phyloP scores from a whole-genome alignment of 2,888 invertebrate species.

The Lithophane ornitopus region DNA sequence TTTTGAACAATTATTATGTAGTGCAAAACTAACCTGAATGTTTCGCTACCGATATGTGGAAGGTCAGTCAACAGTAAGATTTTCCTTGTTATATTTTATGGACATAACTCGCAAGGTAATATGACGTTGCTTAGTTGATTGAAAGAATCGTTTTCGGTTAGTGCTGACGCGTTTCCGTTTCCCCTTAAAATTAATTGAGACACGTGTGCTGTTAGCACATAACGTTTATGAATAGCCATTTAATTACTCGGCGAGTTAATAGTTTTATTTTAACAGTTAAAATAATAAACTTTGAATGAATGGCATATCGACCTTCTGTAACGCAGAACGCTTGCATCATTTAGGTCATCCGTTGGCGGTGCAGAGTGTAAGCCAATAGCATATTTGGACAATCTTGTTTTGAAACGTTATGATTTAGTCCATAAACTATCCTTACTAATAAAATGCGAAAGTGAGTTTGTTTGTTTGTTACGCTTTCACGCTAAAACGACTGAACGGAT shows the following conservation, averaged over 20 bases:
- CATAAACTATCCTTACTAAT: constrained; percentile 55
- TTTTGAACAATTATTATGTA: constrained; percentile 14
- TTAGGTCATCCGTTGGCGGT: constrained; percentile 64
- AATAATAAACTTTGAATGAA: constrained; percentile 62
- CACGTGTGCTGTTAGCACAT: constrained; percentile 36
- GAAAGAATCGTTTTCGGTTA: constrained; percentile 25
- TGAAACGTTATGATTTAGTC: constrained; percentile 52
- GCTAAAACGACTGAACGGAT: no score
- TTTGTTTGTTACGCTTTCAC: no score
- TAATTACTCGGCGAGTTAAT: constrained; percentile 48
- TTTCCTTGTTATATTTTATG: constrained; percentile 38
- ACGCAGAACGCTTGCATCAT: constrained; percentile 66
- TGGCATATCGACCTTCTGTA: constrained; percentile 68
- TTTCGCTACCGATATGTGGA: constrained; percentile 28
- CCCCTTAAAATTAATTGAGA: constrained; percentile 48
- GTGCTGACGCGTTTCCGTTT: constrained; percentile 56
- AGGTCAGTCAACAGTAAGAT: constrained; percentile 32
- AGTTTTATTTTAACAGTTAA: constrained; percentile 49
- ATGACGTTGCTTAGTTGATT: constrained; percentile 24
- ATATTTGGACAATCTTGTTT: constrained; percentile 55
- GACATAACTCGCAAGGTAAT: constrained; percentile 40
- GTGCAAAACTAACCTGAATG: background rate
- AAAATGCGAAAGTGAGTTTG: no score
- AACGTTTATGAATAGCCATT: constrained; percentile 38
- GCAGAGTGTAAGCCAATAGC: constrained; percentile 37